phyloP scores from a whole-genome alignment of 2,888 invertebrate genomes.

The Pomacea canaliculata region DNA sequence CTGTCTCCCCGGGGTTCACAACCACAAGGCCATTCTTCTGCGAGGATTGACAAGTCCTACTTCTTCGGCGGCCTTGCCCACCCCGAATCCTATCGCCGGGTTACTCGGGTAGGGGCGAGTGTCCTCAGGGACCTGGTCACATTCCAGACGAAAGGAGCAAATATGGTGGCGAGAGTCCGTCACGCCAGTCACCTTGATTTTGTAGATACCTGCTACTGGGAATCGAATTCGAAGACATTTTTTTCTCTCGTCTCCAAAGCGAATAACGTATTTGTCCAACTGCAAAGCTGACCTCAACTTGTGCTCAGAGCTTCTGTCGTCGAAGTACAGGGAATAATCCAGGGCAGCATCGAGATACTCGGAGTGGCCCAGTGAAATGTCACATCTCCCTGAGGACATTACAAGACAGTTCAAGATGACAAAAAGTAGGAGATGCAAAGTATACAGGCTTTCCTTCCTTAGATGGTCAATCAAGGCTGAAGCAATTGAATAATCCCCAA shows the following conservation, averaged over 20 bases:
- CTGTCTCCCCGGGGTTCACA: constrained; percentile 26
- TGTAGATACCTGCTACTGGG: constrained; percentile 50
- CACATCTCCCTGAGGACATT: constrained; percentile 3
- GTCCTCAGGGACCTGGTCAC: constrained; percentile 37
- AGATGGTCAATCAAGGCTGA: too few relatives aligned
- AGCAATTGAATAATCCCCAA: too few relatives aligned
- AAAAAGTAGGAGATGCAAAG: too few relatives aligned
- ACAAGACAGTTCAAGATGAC: too few relatives aligned
- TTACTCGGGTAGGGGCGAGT: constrained; percentile 50
- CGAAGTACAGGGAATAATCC: constrained; percentile 23
- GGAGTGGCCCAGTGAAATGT: constrained; percentile 27
- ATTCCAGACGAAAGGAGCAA: constrained; percentile 56
- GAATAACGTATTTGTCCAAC: constrained; percentile 26
- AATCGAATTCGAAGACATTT: constrained; percentile 37
- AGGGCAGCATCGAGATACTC: constrained; percentile 17
- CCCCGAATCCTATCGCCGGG: constrained; percentile 53
- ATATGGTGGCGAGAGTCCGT: constrained; percentile 31
- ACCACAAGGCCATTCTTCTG: constrained; percentile 38
- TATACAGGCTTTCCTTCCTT: too few relatives aligned
- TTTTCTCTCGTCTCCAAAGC: constrained; percentile 3
- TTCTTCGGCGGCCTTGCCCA: constrained; percentile 38
- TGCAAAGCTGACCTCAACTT: constrained; percentile 5
- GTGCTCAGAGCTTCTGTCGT: constrained; percentile 23
- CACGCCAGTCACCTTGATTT: constrained; percentile 51
- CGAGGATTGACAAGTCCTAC: constrained; percentile 48